Base-by-base conservation (phyloP, 2,113 vertebrate genomes). In the Callipepla californica region DNA sequence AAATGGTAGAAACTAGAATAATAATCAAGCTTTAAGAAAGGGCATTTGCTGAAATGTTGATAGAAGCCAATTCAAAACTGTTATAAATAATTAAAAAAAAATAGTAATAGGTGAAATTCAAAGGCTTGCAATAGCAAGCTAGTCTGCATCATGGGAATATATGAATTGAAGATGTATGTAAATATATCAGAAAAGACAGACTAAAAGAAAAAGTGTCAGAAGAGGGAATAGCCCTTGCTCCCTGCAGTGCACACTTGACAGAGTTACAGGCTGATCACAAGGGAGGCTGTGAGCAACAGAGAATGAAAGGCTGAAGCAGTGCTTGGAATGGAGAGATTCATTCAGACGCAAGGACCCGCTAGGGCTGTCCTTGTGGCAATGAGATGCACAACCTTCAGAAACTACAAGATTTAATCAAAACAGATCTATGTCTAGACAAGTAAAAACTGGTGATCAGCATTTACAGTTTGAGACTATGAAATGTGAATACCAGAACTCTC, bases 161-260 rank as follows among this genome's bases (percentile, higher is more conserved):
- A 50, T 53, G 70, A 91, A 87, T 87, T 95, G 92, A 87, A 92
- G 50, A 80, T 91, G 85, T 90, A 85, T 87, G 79, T 45, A 90
- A 94, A 91, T 74, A 47, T 9, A 21, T 32, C 66, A 48, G 67
- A 82, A 89, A 89, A 73, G 53, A 66, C 23, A 69, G 18, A 91
- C 59, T 26, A 85, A 73, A 89, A 89, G 23, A 20, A 85, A 76
- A 94, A 76, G 9, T 70, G 17, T 30, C 65, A 90, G 72, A 58
- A 66, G 32, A 77, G 45, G 23, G 19, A 93, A 94, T 32, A 87
- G 32, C 22, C 42, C 57, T 89, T 67, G 19, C 9, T 79, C 13
- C 47, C 78, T 79, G 26, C 51, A 89, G 61, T 44, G 28, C 25
- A 9, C 58, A 30, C 17, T 81, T 58, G 74, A 69, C 20, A 73